Percentiles rank a stretch among this genome's conserved stretches.
phyloP scores from a whole-genome alignment of 2,888 invertebrate genomes.

The Drosophila phalerata region DNA sequence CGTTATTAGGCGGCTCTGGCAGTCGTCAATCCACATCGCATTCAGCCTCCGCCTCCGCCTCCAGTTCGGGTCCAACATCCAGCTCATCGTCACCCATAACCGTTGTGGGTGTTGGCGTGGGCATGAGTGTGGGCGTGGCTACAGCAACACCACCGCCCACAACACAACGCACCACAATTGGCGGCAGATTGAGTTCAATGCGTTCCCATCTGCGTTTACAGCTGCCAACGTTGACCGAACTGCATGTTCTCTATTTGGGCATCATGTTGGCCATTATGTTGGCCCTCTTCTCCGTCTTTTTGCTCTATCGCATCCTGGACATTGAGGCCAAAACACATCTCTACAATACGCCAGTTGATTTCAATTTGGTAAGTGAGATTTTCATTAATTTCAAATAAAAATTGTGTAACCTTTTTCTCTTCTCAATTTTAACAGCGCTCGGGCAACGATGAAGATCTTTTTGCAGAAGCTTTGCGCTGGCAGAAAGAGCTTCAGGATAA shows the following conservation, averaged over 20 bases:
- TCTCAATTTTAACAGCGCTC: constrained; percentile 58
- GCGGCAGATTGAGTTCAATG: constrained; percentile 40
- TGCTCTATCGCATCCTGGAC: constrained; percentile 84
- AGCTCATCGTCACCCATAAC: constrained; percentile 64
- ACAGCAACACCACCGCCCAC: background rate
- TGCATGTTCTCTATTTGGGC: constrained; percentile 84
- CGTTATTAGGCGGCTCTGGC: constrained; percentile 2
- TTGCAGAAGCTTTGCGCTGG: constrained; percentile 90
- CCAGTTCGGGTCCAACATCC: constrained; percentile 48
- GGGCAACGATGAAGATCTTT: constrained; percentile 88
- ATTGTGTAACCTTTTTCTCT: background rate
- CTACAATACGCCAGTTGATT: constrained; percentile 84
- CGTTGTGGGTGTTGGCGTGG: constrained; percentile 56
- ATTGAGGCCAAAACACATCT: constrained; percentile 84
- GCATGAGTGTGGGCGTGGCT: constrained; percentile 34
- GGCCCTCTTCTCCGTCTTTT: constrained; percentile 84
- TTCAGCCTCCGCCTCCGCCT: constrained; percentile 49
- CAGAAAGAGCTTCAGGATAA: constrained; percentile 90
- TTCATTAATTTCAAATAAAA: background rate
- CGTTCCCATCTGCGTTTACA: constrained; percentile 70
- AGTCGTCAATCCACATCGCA: constrained; percentile 52
- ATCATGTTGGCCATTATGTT: constrained; percentile 82
- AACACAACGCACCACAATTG: background rate
- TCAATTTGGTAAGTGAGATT: constrained; percentile 81
- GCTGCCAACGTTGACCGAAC: constrained; percentile 79